Evolutionary conservation across 2,797 vertebrate species (phyloP), one percentile per base, ranked within the genome.

Genomic region (Chelidonichthys spinosus): DNA sequence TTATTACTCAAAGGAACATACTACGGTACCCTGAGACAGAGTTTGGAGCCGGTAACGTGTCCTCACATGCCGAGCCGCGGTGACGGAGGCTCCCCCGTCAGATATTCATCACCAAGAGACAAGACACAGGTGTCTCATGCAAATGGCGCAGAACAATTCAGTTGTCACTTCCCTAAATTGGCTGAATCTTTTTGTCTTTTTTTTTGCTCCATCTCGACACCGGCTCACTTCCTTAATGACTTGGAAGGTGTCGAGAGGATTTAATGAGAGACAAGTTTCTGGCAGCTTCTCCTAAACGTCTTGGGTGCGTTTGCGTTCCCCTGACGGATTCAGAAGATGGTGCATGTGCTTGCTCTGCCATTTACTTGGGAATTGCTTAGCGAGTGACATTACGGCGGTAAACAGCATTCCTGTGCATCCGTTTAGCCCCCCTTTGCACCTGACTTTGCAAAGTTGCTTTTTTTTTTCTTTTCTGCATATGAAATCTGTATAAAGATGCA

Each of bases 41-140:
- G 71, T 66, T 61, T 40, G 5, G 36, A 55, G 14, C 17, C 53
- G 17, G 14, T 7, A 5, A 10, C n/a, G 11, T 13, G 53, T 36
- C 2, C 42, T 7, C 6, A 40, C 46, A 7, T 25, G n/a, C 35
- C 2, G 59, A 46, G 58, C 8, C 64, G 9, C 42, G 6, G 43
- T 59, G 74, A 74, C 15, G n/a, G 52, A 54, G 17, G 32, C 36
- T 33, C 63, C 70, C 36, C 63, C 70, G 46, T 86, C 75, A 85
- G 73, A 74, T 85, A 62, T 80, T 87, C 44, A 84, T 85, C 86
- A 83, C 32, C 49, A 39, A 11, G 42, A 78, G 72, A 40, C 13
- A 37, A 40, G 56, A 25, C 87, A 64, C 90, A 86, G 77, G 85
- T 90, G 89, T 89, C 85, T 76, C 68, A 78, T 85, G 71, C 71